Base-by-base conservation (phyloP, 2,888 invertebrate species). In the Mesorhabditis belari region DNA sequence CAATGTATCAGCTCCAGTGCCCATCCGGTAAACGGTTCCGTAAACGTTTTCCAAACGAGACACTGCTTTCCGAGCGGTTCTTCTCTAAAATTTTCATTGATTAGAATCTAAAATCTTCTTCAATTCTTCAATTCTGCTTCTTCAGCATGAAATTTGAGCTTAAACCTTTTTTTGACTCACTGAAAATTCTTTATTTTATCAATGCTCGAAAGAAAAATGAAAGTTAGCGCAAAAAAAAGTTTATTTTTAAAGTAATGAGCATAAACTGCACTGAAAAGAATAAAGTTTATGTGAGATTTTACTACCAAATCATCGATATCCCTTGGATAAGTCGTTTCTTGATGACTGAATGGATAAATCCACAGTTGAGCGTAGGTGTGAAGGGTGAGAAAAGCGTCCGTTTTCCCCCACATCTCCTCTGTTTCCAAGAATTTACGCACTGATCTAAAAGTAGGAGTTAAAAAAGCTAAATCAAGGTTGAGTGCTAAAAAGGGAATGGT, bases 351-450 rank as follows among this genome's bases (percentile, higher is more conserved):
- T 6, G 80, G 79, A 63, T 81, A 78, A 29, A 79, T 77, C 80
- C 80, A 79, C 66, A 74, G 68, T 55, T 71, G 81, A 2, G 79
- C 76, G 65, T 81, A 81, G 3, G 81, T 79, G 66, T 81, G 81
- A 25, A 81, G 64, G 5, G 81, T 80, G 25, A 81, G 71, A 63
- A 79, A 81, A 5, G 74, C 80, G 55, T 81, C 78, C 12, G 70
- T 62, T 50, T 76, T 77, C 5, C 79, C 77, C 25, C 63, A 54
- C 44, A 80, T 29, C 57, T 76, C 77, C 0, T 70, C 60, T 5
- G 76, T 69, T 24, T 68, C 57, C 26, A 81, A 62, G 55, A 71
- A 73, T 64, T 81, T 74, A 9, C 79, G 63, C 24, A 81, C 74
- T n/a, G 80, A 78, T 54, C 74, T 64, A 60, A 56, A 62, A 63